Evolutionary conservation across 1,140 invertebrate genomes (phyloP), one percentile per base, ranked within the genome.

Genomic region (Aphidius gifuensis): DNA sequence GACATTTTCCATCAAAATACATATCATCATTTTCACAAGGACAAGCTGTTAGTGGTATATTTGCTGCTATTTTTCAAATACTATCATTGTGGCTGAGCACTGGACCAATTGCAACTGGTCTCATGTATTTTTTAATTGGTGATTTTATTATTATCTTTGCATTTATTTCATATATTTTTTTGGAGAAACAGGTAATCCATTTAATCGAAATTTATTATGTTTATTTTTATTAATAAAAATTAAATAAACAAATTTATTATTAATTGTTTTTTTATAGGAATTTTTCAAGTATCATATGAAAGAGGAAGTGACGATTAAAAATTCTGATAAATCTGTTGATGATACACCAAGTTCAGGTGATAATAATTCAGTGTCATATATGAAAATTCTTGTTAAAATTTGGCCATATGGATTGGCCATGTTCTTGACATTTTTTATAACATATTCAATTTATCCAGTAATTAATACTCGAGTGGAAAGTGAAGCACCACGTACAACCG

Each of bases 1-100:
- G 92, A 11, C 85, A 89, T 65, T 96, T 97, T 82, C 90, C 93
- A 1, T 83, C 88, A 4, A 85, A 88, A 64, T 97, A 94, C 77
- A 95, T 94, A 76, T 92, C 91, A 1, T 92, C 92, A 1, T 87
- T 91, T 49, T 87, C 95, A 56, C 88, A 88, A 66, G 94, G 94
- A 0, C 92, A 97, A 83, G 92, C 93, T 23, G 77, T 96, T 3
- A 94, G 93, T 39, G 94, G 94, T 1, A 90, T 96, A 65, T 89
- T 97, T 71, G 92, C 94, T 4, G 91, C 94, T 5, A 64, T 93
- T 1, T 88, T 91, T 9, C 89, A 92, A 75, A 89, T 97, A 38
- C 80, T 92, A 23, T 90, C 93, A 0, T 80, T 96, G 0, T 87
- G 90, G 61, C 85, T 94, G 68, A 91, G 92, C 64, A 90, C 90